A percentile compares a stretch with the other conserved stretches of the same genome.
Evolutionary conservation across 2,797 vertebrate genomes (phyloP).

Genomic region (Phataginus tricuspis): DNA sequence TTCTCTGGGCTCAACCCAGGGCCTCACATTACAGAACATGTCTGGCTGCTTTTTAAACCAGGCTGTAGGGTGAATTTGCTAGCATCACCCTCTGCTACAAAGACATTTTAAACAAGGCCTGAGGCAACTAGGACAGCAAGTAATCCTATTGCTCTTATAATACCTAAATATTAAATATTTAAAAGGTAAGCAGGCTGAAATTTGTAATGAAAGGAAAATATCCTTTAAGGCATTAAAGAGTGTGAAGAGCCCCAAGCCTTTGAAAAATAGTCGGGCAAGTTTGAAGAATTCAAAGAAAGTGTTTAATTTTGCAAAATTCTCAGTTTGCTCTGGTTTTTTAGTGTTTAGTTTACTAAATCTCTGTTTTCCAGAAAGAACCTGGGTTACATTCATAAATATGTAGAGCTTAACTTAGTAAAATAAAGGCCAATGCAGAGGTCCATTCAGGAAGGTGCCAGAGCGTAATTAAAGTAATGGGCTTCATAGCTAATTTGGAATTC

Average conservation of each 20-base stretch:
- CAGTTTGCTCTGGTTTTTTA: no score
- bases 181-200: constrained; percentile 65
- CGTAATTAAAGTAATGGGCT: constrained; percentile 64
- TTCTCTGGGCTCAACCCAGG: background rate
- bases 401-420: constrained; percentile 40
- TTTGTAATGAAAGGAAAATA: constrained; percentile 64
- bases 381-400: constrained; percentile 52
- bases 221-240: constrained; percentile 60
- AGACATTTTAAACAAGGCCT: constrained; percentile 45
- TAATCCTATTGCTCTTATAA: constrained; percentile 61
- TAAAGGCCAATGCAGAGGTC: constrained; percentile 28
- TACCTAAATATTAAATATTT: constrained; percentile 58
- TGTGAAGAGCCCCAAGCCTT: constrained; percentile 26
- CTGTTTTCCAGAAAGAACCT: constrained; percentile 5
- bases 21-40: background rate
- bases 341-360: no score
- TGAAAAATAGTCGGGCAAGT: constrained; percentile 41
- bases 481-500: constrained; percentile 53
- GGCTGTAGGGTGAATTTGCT: background rate
- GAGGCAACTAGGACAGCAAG: constrained; percentile 58
- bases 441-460: constrained; percentile 43
- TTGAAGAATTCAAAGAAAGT: constrained; percentile 56
- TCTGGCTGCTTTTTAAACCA: background rate
- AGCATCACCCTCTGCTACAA: background rate
- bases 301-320: no score